These are phyloP conservation scores for Ecliptopera silaceata DNA, from an alignment of 2,888 invertebrate genomes.

Conservation along the genomic window DNA sequence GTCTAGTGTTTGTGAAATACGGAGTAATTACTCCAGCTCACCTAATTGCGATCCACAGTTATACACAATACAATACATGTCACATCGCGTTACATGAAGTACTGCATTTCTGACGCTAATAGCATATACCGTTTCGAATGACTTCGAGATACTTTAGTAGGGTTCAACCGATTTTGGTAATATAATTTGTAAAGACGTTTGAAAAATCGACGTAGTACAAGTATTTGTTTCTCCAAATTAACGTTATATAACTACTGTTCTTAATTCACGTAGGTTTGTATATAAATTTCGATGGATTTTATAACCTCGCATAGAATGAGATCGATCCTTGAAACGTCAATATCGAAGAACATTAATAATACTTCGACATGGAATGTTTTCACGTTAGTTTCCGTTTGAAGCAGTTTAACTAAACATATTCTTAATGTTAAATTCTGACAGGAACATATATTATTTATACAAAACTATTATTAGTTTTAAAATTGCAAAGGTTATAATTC, in stretches of 20 bases:
- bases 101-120: constrained; percentile 6
- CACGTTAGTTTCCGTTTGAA: constrained; percentile 19
- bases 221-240: too few relatives aligned
- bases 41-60: constrained; percentile 6
- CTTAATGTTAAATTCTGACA: background rate
- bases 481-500: background rate
- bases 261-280: too few relatives aligned
- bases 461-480: background rate
- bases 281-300: background rate
- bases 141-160: background rate
- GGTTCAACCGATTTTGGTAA: background rate
- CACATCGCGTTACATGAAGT: constrained; percentile 3
- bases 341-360: constrained; percentile 17
- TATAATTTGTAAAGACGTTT: too few relatives aligned
- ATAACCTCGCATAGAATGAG: background rate
- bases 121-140: background rate
- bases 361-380: constrained; percentile 22
- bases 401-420: background rate
- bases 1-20: constrained; percentile 2
- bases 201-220: too few relatives aligned
- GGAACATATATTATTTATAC: background rate
- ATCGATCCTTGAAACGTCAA: constrained; percentile 20
- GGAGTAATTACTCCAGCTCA: constrained; percentile 10
- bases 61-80: constrained; percentile 3
- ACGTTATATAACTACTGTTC: too few relatives aligned